Evolutionary conservation across 2,888 invertebrate species (phyloP), one percentile per base, ranked within the genome.

Genomic region (Amaurobius ferox): DNA sequence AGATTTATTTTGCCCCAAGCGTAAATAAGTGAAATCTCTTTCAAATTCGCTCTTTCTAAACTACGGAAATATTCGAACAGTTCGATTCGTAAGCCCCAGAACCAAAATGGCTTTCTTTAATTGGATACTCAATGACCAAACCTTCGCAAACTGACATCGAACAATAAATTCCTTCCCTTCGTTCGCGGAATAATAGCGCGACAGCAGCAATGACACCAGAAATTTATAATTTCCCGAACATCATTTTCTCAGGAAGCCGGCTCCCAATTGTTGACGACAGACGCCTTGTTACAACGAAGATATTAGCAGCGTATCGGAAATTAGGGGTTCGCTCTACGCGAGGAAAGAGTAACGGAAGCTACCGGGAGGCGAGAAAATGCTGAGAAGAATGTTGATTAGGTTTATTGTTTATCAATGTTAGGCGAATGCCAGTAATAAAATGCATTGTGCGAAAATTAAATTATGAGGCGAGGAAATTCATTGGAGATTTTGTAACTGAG

Each of bases 221-320:
- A 64, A 83, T 76, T 83, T 71, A 67, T 55, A 73, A 73, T 74
- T 70, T 70, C 76, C 70, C 64, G 70, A 71, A 76, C 62, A 71
- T 55, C 71, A 61, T 29, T 68, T 73, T 81, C 73, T 68, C 68
- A 70, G 40, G 80, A 81, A 83, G 35, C 32, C 16, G 70, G 28
- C 16, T 44, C 72, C 72, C 79, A 79, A 76, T 70, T 68, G 76
- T 73, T 64, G 68, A 66, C 35, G 66, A 66, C 66, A 66, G 55
- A 55, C 16, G 55, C 55, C 55, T 55, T 23, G 55, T 55, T 55
- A 55, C 55, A 55, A 55, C 55, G 55, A 55, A 55, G 55, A 55
- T 55, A 55, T 55, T 55, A 55, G 55, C 23, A 19, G 23, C 23
- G 55, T 55, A 55, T 55, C 55, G 55, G 55, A 55, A 55, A 55